These are phyloP conservation scores for Syrista parreyssii DNA, from an alignment of 2,888 invertebrate species.

Conservation along the genomic window DNA sequence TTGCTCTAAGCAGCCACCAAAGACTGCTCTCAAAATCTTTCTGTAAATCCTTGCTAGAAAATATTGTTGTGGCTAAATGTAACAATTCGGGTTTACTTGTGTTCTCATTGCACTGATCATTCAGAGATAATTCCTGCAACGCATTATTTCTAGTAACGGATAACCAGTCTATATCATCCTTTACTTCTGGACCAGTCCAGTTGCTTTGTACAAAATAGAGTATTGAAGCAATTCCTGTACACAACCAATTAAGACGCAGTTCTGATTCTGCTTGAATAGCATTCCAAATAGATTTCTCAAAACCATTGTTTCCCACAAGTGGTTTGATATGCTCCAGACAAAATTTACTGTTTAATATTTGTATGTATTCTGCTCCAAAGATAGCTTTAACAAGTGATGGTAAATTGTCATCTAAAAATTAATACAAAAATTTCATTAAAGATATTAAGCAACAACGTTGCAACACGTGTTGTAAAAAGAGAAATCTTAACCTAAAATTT, in stretches of 20 bases:
- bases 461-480: background rate
- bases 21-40: conserved; percentile 68
- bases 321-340: conserved; percentile 11
- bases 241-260: conserved; percentile 65
- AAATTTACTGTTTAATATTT: conserved; percentile 22
- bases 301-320: conserved; percentile 14
- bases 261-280: conserved; percentile 27
- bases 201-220: conserved; percentile 83
- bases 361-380: conserved; percentile 22
- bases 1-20: conserved; percentile 77
- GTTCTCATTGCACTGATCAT: conserved; percentile 61
- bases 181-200: conserved; percentile 79
- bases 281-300: conserved; percentile 31
- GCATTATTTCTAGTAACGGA: conserved; percentile 45
- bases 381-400: background rate
- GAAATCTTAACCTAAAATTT: background rate
- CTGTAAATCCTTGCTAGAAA: conserved; percentile 60
- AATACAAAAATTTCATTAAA: background rate
- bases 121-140: conserved; percentile 53
- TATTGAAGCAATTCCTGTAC: conserved; percentile 74
- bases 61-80: conserved; percentile 63
- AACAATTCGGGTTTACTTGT: conserved; percentile 51
- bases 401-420: background rate
- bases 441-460: background rate
- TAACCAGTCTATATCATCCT: conserved; percentile 54